These are phyloP conservation scores for Rhodophaea formosa DNA, from an alignment of 2,888 invertebrate species.

Conservation along the genomic window DNA sequence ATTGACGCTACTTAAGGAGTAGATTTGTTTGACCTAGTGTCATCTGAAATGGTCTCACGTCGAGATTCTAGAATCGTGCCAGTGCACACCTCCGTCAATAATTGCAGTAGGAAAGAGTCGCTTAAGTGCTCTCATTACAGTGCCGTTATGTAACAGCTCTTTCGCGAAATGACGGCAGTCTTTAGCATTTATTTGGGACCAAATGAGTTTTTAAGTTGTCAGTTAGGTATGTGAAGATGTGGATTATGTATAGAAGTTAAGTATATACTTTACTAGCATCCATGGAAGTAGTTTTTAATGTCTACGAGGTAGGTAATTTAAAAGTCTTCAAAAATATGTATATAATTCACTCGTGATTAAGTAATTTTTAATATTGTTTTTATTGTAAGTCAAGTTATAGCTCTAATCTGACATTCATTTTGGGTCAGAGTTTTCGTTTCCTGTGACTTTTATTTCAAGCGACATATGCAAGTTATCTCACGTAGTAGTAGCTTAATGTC, in stretches of 20 bases:
- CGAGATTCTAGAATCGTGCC: conserved; percentile 8
- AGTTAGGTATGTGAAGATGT: neutral
- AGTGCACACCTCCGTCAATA: conserved; percentile 1
- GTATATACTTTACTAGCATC: neutral
- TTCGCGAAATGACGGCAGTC: neutral
- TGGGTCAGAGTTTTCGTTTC: too few relatives aligned
- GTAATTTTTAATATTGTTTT: too few relatives aligned
- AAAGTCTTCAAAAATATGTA: too few relatives aligned
- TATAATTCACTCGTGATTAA: too few relatives aligned
- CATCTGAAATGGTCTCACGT: conserved; percentile 37
- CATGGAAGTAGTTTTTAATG: too few relatives aligned
- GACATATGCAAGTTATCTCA: too few relatives aligned
- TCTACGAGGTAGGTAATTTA: too few relatives aligned
- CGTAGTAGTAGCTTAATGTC: too few relatives aligned
- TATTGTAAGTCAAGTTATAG: too few relatives aligned
- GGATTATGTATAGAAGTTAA: neutral
- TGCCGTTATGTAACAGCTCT: neutral
- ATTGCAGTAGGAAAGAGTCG: neutral
- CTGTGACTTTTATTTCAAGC: too few relatives aligned
- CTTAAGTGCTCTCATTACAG: neutral
- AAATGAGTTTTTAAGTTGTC: neutral
- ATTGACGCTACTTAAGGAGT: conserved; percentile 61
- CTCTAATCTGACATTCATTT: too few relatives aligned
- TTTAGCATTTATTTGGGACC: neutral
- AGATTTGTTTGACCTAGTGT: conserved; percentile 58